Evolutionary conservation across 1,140 invertebrate genomes (phyloP), one percentile per base, ranked within the genome.

Genomic region (Procambarus virginalis): DNA sequence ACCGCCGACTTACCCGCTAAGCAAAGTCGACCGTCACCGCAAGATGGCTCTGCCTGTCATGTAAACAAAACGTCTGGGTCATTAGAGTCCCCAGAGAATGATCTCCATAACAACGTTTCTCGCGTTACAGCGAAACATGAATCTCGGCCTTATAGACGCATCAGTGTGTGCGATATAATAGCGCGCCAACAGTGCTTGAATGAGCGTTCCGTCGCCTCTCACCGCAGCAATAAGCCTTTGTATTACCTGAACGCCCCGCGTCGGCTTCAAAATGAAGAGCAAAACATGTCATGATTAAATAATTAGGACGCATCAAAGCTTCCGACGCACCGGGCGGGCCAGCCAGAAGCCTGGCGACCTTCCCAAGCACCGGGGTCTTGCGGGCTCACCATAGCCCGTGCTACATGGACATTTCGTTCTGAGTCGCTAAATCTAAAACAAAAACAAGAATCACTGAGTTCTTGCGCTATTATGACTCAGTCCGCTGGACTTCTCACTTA

Each of bases 271-370:
- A 68, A 4, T 9, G 48, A 49, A 3, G 68, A 64, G 1, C 79
- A 84, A 84, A 75, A 84, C 82, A 84, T 20, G 70, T 14, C 46
- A 10, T 75, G 82, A 84, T 84, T 84, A 84, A 75, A 84, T 84
- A 75, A 84, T 84, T 84, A 75, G 45, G 82, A 22, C 9, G 34
- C 64, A 2, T 75, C 46, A 84, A 58, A 58, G 55, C 6, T 12
- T 9, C 55, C 55, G 55, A 58, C 55, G 6, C 55, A 12, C 55
- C 55, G 55, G 55, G 55, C 12, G 55, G 55, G 55, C 55, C 55
- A 58, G 55, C 12, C 55, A 58, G 55, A 58, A 58, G 55, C 55
- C 55, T 12, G 2, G 55, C 1, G 34, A 34, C 34, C 34, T 34
- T 34, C 34, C 34, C 34, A 34, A 34, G 34, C 34, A 34, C 34